phyloP scores from a whole-genome alignment of 1,140 invertebrate genomes.

The Babylonia areolata region DNA sequence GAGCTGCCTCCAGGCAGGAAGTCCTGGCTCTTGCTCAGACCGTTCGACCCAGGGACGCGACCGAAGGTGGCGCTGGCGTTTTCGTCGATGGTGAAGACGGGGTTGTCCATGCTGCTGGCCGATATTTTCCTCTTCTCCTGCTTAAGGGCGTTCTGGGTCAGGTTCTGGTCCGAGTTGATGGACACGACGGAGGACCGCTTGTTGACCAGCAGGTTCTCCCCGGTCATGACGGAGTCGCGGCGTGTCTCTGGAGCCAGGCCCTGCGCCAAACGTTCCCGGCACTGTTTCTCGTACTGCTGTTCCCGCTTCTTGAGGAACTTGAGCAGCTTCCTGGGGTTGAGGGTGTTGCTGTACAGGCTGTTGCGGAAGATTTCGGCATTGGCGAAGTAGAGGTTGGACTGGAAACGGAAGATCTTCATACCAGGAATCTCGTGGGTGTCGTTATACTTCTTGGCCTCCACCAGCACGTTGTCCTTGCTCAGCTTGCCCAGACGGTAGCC shows the following conservation, averaged over 20 bases:
- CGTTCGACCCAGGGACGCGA: neutral
- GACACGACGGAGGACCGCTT: neutral
- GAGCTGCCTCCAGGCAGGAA: neutral
- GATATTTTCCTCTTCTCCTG: slow-evolving; percentile 44
- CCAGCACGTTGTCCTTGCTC: slow-evolving; percentile 40
- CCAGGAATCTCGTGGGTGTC: slow-evolving; percentile 62
- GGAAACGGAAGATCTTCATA: slow-evolving; percentile 76
- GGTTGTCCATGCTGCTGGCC: slow-evolving; percentile 50
- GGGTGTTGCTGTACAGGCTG: slow-evolving; percentile 63
- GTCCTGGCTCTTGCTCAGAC: slow-evolving; percentile 15
- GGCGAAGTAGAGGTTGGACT: slow-evolving; percentile 77
- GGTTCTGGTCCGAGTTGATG: slow-evolving; percentile 9
- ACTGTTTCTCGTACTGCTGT: slow-evolving; percentile 45
- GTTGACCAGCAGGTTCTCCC: slow-evolving; percentile 34
- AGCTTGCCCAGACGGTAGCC: slow-evolving; percentile 63
- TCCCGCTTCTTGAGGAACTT: slow-evolving; percentile 69
- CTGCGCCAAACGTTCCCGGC: slow-evolving; percentile 40
- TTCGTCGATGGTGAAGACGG: slow-evolving; percentile 52
- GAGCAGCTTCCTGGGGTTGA: slow-evolving; percentile 65
- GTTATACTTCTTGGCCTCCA: slow-evolving; percentile 49
- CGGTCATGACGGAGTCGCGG: slow-evolving; percentile 44
- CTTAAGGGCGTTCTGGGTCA: neutral
- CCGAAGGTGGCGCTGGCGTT: slow-evolving; percentile 14
- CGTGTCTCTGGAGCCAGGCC: slow-evolving; percentile 36
- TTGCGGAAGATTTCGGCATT: slow-evolving; percentile 77